Evolutionary conservation across 2,888 invertebrate genomes (phyloP).

Genomic region (Merodon equestris): DNA sequence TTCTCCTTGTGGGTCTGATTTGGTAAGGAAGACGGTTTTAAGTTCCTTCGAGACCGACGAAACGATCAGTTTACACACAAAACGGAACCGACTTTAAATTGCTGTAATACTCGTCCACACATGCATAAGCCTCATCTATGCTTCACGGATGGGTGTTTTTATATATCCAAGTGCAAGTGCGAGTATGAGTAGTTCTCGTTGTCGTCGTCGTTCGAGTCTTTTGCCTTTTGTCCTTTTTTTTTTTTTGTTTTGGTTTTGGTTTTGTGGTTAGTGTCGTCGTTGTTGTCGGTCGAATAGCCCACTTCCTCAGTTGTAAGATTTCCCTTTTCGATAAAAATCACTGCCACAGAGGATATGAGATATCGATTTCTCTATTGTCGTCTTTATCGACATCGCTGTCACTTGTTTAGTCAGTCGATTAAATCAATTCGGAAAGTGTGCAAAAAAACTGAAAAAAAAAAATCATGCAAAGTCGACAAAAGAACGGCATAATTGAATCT

Average conservation of each 20-base stretch:
- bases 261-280: constrained; percentile 60
- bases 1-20: constrained; percentile 32
- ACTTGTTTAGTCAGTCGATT: constrained; percentile 68
- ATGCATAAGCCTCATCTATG: constrained; percentile 46
- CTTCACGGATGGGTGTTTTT: constrained; percentile 53
- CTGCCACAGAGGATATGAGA: constrained; percentile 61
- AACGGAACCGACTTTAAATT: constrained; percentile 67
- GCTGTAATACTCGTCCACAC: too few species aligned
- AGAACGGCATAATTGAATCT: constrained; percentile 38
- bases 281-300: constrained; percentile 65
- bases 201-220: constrained; percentile 2
- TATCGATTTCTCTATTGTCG: constrained; percentile 72
- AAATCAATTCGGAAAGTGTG: constrained; percentile 59
- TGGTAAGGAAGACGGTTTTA: constrained; percentile 48
- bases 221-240: constrained; percentile 1
- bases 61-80: constrained; percentile 63
- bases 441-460: constrained; percentile 36
- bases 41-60: constrained; percentile 58
- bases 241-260: constrained; percentile 30
- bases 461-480: constrained; percentile 2
- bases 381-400: constrained; percentile 61
- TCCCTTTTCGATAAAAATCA: constrained; percentile 74
- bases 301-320: constrained; percentile 76
- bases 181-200: constrained; percentile 16
- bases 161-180: neutral